Percentiles rank a stretch among this genome's conserved stretches.
Conservation (phyloP, 2,888 invertebrate species). For the Aelia acuminata region DNA sequence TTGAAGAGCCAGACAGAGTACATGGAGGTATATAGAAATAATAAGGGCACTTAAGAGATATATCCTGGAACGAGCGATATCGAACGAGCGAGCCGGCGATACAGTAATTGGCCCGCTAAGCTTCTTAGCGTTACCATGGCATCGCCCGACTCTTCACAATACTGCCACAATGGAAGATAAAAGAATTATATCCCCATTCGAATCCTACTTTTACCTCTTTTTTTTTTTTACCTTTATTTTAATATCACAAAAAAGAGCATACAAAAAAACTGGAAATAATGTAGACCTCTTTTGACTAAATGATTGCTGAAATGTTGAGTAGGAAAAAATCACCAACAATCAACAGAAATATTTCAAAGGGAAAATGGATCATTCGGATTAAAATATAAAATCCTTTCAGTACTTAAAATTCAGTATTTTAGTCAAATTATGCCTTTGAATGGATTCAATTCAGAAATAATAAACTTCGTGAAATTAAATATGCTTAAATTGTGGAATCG, state of each 20-base stretch:
- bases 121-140: constrained; percentile 58
- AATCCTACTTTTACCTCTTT: not conserved
- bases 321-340: no score
- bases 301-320: not conserved
- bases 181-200: constrained; percentile 13
- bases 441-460: no score
- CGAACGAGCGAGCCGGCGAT: constrained; percentile 6
- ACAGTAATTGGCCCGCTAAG: constrained; percentile 44
- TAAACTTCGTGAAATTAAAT: no score
- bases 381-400: no score
- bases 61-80: constrained; percentile 12
- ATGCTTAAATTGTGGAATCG: no score
- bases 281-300: not conserved
- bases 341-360: no score
- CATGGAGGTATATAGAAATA: constrained; percentile 8
- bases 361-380: no score
- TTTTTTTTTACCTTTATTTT: not conserved
- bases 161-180: constrained; percentile 39
- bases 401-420: no score
- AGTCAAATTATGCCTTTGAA: no score
- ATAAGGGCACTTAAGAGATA: constrained; percentile 45
- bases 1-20: not conserved
- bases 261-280: not conserved
- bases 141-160: constrained; percentile 41
- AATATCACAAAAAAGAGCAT: no score